Evolutionary conservation across 2,113 vertebrate species (phyloP), one percentile per base, ranked within the genome.

Genomic region (Ceuthmochares aereus): DNA sequence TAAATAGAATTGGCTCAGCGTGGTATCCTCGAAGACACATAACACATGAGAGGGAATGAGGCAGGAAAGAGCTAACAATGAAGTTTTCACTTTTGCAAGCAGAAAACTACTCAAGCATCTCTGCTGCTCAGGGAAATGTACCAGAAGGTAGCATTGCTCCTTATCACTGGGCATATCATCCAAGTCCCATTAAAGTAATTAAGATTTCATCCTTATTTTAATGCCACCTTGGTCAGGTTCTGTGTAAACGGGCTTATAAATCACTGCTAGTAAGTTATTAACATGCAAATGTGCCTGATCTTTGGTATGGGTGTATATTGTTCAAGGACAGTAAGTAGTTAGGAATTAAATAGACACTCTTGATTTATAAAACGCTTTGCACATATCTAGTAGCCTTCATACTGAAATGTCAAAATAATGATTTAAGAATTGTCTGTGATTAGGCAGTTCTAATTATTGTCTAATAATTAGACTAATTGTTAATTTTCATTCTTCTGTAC

Each of bases 1-100:
- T 93, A 94, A 93, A 90, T 42, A 86, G 51, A 96, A 90, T 55
- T 92, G 82, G 49, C 59, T 94, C 55, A 87, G 74, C 49, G 83
- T 93, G 72, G 63, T 69, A 54, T 67, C 59, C 55, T 66, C 30
- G 68, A 74, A 93, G 64, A 55, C 59, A 42, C 77, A 66, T 74
- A 90, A 45, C 67, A 80, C 63, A 77, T 80, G 42, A 29, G 51
- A 83, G 29, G 5, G 59, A 58, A 90, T 1, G 3, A 70, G 47
- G 81, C n/a, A 51, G 56, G 66, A 17, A 74, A 83, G 36, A 88
- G 29, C 13, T 29, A 70, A 60, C 36, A 23, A n/a, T 80, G 49
- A 83, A 90, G 87, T 62, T 75, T 47, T 72, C 85, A 56, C 49
- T 75, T 95, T 79, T 85, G 17, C n/a, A 76, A 43, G 21, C 11